phyloP scores from a whole-genome alignment of 1,140 invertebrate genomes.

The Diabrotica undecimpunctata region DNA sequence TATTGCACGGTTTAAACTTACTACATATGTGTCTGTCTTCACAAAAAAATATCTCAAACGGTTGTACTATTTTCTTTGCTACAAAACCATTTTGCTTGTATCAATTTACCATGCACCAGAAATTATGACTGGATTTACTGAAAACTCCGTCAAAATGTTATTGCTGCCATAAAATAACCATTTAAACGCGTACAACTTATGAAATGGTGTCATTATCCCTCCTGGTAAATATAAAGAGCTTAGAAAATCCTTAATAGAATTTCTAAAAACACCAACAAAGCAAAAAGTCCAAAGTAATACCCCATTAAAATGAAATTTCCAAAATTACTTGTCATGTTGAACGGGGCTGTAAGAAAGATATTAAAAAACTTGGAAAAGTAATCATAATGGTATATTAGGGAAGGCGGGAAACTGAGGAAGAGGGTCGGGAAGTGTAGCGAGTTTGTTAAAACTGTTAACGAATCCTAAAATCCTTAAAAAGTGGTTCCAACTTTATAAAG shows the following conservation, averaged over 20 bases:
- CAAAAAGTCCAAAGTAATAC: constrained; percentile 20
- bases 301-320: constrained; percentile 25
- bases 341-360: constrained; percentile 35
- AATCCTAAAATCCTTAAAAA: constrained; percentile 46
- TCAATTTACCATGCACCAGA: no score
- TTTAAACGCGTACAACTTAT: not conserved
- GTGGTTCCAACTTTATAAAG: constrained; percentile 40
- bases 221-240: constrained; percentile 6
- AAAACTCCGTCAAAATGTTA: no score
- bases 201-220: not conserved
- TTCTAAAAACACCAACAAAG: constrained; percentile 20
- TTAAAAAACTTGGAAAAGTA: constrained; percentile 42
- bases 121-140: no score
- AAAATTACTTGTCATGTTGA: constrained; percentile 40
- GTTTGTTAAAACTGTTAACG: constrained; percentile 46
- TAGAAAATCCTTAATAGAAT: constrained; percentile 17
- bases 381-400: constrained; percentile 33
- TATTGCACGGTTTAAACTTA: no score
- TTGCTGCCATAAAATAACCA: not conserved
- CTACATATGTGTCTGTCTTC: no score
- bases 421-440: constrained; percentile 36
- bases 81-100: no score
- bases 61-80: no score
- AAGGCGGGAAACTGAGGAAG: constrained; percentile 23
- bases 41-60: no score